Percentiles rank a stretch among this genome's conserved stretches.
Evolutionary conservation across 2,113 vertebrate genomes (phyloP).

Genomic region (Hassar affinis): DNA sequence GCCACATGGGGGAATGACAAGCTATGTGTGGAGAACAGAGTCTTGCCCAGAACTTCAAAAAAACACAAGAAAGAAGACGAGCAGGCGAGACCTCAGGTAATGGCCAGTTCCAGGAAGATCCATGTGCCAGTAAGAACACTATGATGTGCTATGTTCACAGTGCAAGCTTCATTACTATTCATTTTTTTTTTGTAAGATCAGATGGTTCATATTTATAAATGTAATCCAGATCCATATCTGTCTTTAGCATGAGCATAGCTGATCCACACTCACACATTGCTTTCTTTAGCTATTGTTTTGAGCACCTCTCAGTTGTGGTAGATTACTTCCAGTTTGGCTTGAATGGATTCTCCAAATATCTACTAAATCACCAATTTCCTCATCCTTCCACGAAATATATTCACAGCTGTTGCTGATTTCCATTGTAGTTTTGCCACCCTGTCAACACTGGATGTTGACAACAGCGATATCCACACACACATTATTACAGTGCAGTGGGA

Average conservation of each 20-base stretch:
- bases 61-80: slow-evolving; percentile 21
- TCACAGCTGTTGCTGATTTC: slow-evolving; percentile 3
- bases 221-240: neutral
- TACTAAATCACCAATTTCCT: neutral
- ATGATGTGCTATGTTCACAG: neutral
- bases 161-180: neutral
- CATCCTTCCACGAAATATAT: neutral
- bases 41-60: slow-evolving; percentile 40
- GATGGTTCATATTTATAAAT: neutral
- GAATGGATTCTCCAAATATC: slow-evolving; percentile 2
- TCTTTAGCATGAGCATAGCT: neutral
- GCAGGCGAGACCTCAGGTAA: neutral
- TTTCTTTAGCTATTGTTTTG: neutral
- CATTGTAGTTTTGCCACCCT: neutral
- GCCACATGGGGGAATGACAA: slow-evolving; percentile 38
- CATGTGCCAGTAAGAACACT: neutral
- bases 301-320: neutral
- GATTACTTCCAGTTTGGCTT: neutral
- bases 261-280: neutral
- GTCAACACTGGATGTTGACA: neutral
- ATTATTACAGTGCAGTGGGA: neutral
- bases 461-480: neutral
- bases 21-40: slow-evolving; percentile 24
- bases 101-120: neutral
- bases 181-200: neutral